Base-by-base conservation (phyloP, 2,113 vertebrate genomes). In the Myotis davidii region DNA sequence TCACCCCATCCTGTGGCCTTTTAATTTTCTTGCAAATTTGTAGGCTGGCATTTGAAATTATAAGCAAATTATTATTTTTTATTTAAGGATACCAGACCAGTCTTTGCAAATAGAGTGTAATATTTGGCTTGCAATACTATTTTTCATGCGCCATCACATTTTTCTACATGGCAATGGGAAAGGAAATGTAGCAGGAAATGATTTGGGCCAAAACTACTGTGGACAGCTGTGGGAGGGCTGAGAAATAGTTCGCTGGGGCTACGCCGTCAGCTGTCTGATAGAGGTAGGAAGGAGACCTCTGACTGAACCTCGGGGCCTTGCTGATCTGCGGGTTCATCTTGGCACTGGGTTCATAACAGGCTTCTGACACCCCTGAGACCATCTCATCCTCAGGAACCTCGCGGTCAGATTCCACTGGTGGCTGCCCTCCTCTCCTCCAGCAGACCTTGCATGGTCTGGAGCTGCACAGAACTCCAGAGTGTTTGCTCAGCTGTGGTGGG, bases 111-210 rank as follows among this genome's bases (percentile, higher is more conserved):
- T 16, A 54, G 85, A 87, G 48, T 94, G 85, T 90, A 42, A 95
- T 93, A 64, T 94, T 95, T 97, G 96, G 96, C 95, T 95, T 10
- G 2, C 0, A 3, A 69, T 84, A 39, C 52, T 56, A 69, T 42
- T 93, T 95, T 94, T 96, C 92, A 95, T 90, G 95, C 85, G 81
- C 73, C 88, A 92, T 97, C 88, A 83, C 88, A 92, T 65, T 88
- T 97, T 92, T 92, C 82, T 96, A 67, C 90, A 82, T 65, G 52
- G 92, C 87, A 85, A 74, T 92, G 61, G 78, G 90, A 95, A 95
- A 94, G 94, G 92, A 96, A 97, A 96, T 94, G 95, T 96, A 95
- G 76, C 92, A 92, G 92, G 96, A 97, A 96, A 94, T 87, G 50
- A 78, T 50, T 54, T 39, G 90, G 64, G 81, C 88, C 89, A 85